Conservation (phyloP, 2,113 vertebrate genomes). For the Murina feae region DNA sequence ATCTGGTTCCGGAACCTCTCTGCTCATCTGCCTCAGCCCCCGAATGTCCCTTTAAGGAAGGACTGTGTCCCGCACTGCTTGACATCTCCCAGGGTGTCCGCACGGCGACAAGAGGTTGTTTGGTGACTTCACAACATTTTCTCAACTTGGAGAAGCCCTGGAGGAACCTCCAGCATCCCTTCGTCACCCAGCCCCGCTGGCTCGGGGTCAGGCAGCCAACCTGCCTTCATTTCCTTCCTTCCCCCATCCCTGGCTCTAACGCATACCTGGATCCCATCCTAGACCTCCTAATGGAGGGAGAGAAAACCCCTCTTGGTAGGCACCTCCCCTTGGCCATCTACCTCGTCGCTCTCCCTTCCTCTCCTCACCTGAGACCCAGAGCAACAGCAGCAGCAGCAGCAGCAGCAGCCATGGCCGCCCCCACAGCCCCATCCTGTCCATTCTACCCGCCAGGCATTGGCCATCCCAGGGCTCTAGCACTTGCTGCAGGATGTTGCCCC, state of each 20-base stretch:
- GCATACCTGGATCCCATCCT: not conserved
- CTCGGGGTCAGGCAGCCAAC: not conserved
- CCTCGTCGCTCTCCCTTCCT: not conserved
- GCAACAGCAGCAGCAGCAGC: not conserved
- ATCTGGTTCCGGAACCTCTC: not conserved
- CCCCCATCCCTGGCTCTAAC: not conserved
- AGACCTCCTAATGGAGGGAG: not conserved
- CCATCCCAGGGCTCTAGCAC: not conserved
- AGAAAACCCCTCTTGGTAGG: not conserved
- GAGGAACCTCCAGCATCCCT: not conserved
- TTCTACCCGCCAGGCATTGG: not conserved
- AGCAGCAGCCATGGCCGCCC: not conserved
- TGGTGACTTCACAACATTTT: not conserved
- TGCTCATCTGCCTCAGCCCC: too few species aligned
- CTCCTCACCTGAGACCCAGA: constrained; percentile 30
- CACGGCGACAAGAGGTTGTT: not conserved
- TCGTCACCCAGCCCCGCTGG: not conserved
- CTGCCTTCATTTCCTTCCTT: not conserved
- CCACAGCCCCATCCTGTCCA: not conserved
- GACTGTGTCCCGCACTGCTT: not conserved
- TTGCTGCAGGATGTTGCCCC: not conserved
- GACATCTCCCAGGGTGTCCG: not conserved
- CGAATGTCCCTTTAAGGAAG: not conserved
- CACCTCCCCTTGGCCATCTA: rapidly evolving
- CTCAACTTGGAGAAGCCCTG: not conserved